Base-by-base conservation (phyloP, 2,797 vertebrate species). In the Lepidocolaptes lacrymiger region DNA sequence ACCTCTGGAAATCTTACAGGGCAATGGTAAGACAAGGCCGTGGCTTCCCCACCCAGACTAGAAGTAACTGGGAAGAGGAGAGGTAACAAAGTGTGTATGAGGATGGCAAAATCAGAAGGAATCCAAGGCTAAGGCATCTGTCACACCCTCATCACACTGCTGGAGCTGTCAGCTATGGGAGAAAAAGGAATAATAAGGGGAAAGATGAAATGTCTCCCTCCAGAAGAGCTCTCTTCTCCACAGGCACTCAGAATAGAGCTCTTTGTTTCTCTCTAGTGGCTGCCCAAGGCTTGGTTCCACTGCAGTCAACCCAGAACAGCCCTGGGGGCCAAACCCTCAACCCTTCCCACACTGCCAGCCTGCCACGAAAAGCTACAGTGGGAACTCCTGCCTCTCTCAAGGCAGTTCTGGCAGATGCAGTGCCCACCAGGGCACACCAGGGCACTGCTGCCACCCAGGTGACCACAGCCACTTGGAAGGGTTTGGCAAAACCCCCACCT, bases 371-470 rank as follows among this genome's bases (percentile, higher is more conserved):
- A 2, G 18, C 28, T 89, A 39, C 28, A 7, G 2, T 4, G 10
- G 44, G 34, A 59, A 52, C 41, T 17, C 10, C 61, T 59, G 28
- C 36, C 72, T 51, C 67, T 58, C 39, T 10, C 1, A 0, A 54
- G 28, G 14, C 2, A 0, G 14, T 37, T n/a, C 73, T 54, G 43
- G 39, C 71, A 63, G 32, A 9, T 28, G 17, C 12, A 5, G 5
- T 7, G 30, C 28, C 26, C 58, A 61, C 30, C 75, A 32, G 27
- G 14, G 34, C 23, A 54, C 56, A 59, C 30, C 75, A 32, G 51
- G 26, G 34, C 23, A 59, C 20, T 4, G 6, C 34, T 43, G 44
- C 23, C 1, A 0, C 34, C 20, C 3, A 0, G 12, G 10, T 0
- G 37, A 18, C 7, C 55, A 19, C 27, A 23, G 39, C 16, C 26